Base-by-base conservation (phyloP, 2,888 invertebrate species). In the Andrena praecox region DNA sequence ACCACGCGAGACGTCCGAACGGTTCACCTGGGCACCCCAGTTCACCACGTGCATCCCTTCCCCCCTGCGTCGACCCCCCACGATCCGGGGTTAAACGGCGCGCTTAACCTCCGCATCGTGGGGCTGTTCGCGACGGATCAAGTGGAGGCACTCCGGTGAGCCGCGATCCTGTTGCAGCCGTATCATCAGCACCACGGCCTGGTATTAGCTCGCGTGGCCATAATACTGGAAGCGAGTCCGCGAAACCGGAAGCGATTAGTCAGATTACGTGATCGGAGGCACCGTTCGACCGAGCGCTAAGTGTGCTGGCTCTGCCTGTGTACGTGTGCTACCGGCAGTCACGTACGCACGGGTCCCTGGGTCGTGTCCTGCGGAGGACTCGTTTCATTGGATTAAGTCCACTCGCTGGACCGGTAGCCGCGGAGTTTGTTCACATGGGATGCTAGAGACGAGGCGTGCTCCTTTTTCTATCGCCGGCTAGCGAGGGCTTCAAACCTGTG, bases 191-290 rank as follows among this genome's bases (percentile, higher is more conserved):
- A 79, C 72, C 82, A 84, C 62, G 82, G 81, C 68, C 85, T 84
- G 76, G 87, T 82, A 88, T 89, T 89, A 89, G 82, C 82, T 89
- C 87, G 89, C 89, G 89, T 89, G 88, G 90, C 85, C 87, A 90
- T 90, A 90, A 91, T 92, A 90, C 90, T 91, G 89, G 89, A 91
- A 92, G 89, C 90, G 87, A 87, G 88, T 87, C 88, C 76, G 73
- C 81, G 85, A 90, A 91, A 93, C 92, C 92, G 93, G 93, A 92
- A 93, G 90, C 92, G 91, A 93, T 92, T 91, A 92, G 91, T 89
- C 90, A 89, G 92, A 92, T 92, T 92, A 91, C 91, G 91, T 91
- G 92, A 92, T 92, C 90, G 90, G 86, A 88, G 88, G 89, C 89
- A 87, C 91, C 91, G 89, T 90, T 90, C 88, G 82, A 79, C 68